Conservation (phyloP, 2,888 invertebrate genomes). For the Didymodactylos carnosus region DNA sequence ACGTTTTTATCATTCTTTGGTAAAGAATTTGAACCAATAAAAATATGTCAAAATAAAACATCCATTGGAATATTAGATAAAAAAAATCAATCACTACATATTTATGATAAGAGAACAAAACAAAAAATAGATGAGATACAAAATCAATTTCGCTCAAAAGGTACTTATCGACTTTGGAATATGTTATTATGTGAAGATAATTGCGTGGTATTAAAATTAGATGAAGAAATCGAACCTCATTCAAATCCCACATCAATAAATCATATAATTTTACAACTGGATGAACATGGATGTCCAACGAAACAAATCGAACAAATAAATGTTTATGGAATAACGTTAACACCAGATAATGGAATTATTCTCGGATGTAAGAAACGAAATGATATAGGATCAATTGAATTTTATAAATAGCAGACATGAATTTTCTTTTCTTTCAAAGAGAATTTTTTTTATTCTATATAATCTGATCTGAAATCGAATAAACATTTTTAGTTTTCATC, state of each 20-base stretch:
- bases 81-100: background rate
- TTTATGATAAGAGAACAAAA: background rate
- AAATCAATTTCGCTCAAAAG: background rate
- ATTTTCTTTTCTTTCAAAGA: too few species aligned
- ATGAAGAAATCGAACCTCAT: background rate
- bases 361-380: background rate
- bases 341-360: background rate
- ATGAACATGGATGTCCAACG: background rate
- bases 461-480: too few species aligned
- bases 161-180: background rate
- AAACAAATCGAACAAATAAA: background rate
- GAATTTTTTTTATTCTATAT: too few species aligned
- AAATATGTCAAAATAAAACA: background rate
- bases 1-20: too few species aligned
- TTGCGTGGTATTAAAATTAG: background rate
- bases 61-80: background rate
- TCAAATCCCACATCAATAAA: background rate
- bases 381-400: background rate
- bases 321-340: background rate
- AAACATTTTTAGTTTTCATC: too few species aligned
- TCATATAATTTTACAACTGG: background rate
- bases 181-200: background rate
- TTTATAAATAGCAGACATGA: too few species aligned
- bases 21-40: too few species aligned
- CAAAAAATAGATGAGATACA: background rate